These are phyloP conservation scores for Semnornis frantzii DNA, from an alignment of 2,113 vertebrate species.

Conservation along the genomic window DNA sequence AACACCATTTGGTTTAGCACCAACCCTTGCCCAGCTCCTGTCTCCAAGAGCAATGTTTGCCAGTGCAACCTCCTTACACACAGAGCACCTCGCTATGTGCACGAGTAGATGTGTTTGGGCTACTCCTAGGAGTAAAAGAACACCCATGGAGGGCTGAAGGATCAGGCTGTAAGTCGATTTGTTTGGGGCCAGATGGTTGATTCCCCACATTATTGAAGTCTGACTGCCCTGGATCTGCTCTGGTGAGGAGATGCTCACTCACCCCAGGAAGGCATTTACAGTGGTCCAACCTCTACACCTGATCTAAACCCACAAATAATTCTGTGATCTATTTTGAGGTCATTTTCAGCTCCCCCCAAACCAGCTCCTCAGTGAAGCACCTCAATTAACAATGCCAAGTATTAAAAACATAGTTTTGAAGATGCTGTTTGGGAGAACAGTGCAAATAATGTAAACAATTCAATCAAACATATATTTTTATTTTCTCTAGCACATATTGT, in stretches of 20 bases:
- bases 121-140: neutral
- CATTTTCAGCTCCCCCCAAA: neutral
- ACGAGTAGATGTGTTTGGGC: neutral
- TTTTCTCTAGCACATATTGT: neutral
- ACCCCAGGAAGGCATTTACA: neutral
- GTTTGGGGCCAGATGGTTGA: slow-evolving; percentile 52
- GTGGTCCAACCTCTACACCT: neutral
- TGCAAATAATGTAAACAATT: slow-evolving; percentile 50
- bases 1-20: accelerated
- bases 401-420: slow-evolving; percentile 9
- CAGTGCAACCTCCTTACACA: accelerated
- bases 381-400: neutral
- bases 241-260: neutral
- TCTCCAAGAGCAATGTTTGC: neutral
- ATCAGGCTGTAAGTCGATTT: neutral
- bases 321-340: neutral
- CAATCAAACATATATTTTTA: neutral
- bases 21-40: neutral
- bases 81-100: accelerated
- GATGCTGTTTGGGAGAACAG: neutral
- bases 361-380: neutral
- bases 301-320: neutral
- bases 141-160: neutral
- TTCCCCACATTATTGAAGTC: slow-evolving; percentile 59
- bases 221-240: slow-evolving; percentile 43